Base-by-base conservation (phyloP, 2,113 vertebrate species). In the Amphiprion ocellaris region DNA sequence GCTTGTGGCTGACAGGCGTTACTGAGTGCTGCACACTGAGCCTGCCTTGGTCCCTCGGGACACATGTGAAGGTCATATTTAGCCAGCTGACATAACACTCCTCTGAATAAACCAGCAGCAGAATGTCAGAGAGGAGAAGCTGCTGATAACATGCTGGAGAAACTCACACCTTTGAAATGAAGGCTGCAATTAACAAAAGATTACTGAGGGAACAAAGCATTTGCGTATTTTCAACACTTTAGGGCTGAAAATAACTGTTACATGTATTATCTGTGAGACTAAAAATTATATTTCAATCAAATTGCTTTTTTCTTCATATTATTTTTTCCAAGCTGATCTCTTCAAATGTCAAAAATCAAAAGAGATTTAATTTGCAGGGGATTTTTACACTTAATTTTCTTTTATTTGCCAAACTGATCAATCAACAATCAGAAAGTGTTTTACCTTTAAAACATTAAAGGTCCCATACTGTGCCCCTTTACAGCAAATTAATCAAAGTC, bases 1-100 rank as follows among this genome's bases (percentile, higher is more conserved):
- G n/a, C 52, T 56, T 37, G 62, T 16, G 63, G 53, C 74, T 68
- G 74, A 82, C 84, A 55, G 84, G 67, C 21, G 26, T 67, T 69
- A 44, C 69, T 33, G 69, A 60, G 28, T 4, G 39, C n/a, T 47
- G 79, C 14, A 39, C 58, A 19, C 49, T 7, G 69, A 80, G 79
- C 66, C 30, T 10, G 69, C 70, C 41, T 53, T 0, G 16, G 21
- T 46, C 81, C 60, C 84, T 30, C 17, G 4, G 76, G 87, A 81
- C 77, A 0, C 49, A 0, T 4, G 11, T 87, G 84, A 87, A 90
- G 90, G 88, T 91, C 88, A 70, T 50, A 69, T 82, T 84, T 76
- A 83, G 46, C 69, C 74, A 64, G 64, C 76, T 84, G 83, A 85
- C 70, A 76, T 55, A 44, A 76, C 82, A 14, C 50, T 47, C 23